phyloP scores from a whole-genome alignment of 1,140 invertebrate genomes.

The Luehdorfia chinensis region DNA sequence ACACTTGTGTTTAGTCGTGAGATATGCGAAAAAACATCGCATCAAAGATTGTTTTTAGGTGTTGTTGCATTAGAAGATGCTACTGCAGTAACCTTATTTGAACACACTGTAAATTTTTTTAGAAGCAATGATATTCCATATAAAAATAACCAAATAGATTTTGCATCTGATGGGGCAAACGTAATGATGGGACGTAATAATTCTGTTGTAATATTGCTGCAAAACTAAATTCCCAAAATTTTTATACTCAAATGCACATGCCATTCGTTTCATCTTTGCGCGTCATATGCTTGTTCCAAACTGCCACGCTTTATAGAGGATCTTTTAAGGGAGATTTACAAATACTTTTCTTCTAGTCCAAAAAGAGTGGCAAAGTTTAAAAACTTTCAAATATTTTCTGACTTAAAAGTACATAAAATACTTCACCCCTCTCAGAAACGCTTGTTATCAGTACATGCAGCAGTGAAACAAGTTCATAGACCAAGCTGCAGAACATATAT shows the following conservation, averaged over 20 bases:
- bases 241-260: constrained; percentile 52
- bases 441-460: too few species aligned
- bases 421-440: too few species aligned
- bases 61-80: constrained; percentile 29
- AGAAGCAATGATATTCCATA: constrained; percentile 43
- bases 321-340: too few species aligned
- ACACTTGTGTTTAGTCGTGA: constrained; percentile 42
- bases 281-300: too few species aligned
- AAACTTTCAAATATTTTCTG: too few species aligned
- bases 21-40: constrained; percentile 18
- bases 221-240: constrained; percentile 40
- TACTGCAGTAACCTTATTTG: constrained; percentile 28
- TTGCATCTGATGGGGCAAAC: constrained; percentile 51
- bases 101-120: constrained; percentile 38
- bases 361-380: too few species aligned
- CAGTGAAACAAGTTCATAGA: constrained; percentile 15
- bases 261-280: too few species aligned
- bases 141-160: constrained; percentile 54
- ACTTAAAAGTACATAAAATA: too few species aligned
- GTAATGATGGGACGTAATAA: constrained; percentile 20
- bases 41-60: constrained; percentile 27
- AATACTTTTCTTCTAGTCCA: too few species aligned
- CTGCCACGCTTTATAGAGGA: too few species aligned
- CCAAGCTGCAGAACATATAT: too few species aligned
- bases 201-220: constrained; percentile 29